Evolutionary conservation across 2,797 vertebrate genomes (phyloP).

Genomic region (Pseudotriccus pelzelni): DNA sequence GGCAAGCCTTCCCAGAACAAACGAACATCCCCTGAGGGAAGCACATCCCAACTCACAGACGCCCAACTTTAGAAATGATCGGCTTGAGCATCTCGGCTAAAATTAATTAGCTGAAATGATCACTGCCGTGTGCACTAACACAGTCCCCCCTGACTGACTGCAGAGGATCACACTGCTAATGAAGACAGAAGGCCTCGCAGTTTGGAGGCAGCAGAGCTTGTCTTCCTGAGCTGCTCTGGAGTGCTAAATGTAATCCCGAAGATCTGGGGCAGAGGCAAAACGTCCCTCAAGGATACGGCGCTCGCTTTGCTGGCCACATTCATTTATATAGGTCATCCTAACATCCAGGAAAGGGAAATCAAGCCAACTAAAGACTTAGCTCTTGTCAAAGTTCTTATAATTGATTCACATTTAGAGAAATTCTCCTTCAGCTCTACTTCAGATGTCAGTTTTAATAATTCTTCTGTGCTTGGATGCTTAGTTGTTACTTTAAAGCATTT

Average conservation of each 20-base stretch:
- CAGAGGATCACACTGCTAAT: background rate
- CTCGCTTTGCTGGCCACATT: background rate
- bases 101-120: slow-evolving; percentile 58
- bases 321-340: background rate
- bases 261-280: background rate
- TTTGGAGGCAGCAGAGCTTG: background rate
- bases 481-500: background rate
- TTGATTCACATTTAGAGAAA: background rate
- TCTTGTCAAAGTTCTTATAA: background rate
- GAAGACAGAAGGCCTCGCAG: background rate
- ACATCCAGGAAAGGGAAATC: background rate
- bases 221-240: background rate
- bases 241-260: background rate
- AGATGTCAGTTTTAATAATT: background rate
- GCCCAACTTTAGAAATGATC: background rate
- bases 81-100: background rate
- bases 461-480: background rate
- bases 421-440: background rate
- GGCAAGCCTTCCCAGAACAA: background rate
- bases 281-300: background rate
- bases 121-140: background rate
- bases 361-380: background rate
- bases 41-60: background rate
- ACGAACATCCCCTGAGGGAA: background rate
- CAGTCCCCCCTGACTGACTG: background rate